Conservation (phyloP, 1,140 invertebrate species). For the Adoxophyes honmai region DNA sequence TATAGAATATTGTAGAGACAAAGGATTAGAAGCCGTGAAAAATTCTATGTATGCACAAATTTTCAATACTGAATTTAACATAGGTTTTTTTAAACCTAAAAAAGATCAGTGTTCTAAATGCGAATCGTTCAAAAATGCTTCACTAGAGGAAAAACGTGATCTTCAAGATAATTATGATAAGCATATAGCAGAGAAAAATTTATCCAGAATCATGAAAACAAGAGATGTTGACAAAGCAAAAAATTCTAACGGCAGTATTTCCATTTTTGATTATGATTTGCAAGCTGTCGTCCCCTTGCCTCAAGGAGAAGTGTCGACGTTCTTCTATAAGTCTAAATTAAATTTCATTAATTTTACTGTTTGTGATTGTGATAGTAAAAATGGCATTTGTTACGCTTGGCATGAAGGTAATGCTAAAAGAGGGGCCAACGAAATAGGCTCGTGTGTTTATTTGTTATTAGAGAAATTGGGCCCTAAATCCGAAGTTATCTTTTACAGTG, state of each 20-base stretch:
- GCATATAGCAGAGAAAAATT: slow-evolving; percentile 30
- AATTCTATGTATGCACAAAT: slow-evolving; percentile 32
- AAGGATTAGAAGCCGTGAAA: slow-evolving; percentile 21
- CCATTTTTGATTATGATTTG: slow-evolving; percentile 48
- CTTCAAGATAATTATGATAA: slow-evolving; percentile 17
- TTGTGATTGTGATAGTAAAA: slow-evolving; percentile 35
- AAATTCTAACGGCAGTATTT: too few species aligned
- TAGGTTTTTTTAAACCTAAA: slow-evolving; percentile 50
- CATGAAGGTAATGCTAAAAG: slow-evolving; percentile 36
- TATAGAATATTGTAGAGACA: slow-evolving; percentile 19
- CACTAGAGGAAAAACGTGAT: slow-evolving; percentile 23
- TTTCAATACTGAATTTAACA: slow-evolving; percentile 47
- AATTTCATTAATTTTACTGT: slow-evolving; percentile 45
- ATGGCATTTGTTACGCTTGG: slow-evolving; percentile 41
- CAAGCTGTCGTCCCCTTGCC: slow-evolving; percentile 41
- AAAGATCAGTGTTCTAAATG: slow-evolving; percentile 59
- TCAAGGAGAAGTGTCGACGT: slow-evolving; percentile 31
- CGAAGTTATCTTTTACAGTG: slow-evolving; percentile 43
- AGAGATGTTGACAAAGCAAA: too few species aligned
- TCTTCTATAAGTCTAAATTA: slow-evolving; percentile 43
- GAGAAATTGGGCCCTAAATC: slow-evolving; percentile 24
- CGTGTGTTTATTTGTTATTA: slow-evolving; percentile 31
- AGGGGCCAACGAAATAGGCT: slow-evolving; percentile 43
- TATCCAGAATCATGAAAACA: slow-evolving; percentile 27
- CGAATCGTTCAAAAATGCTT: slow-evolving; percentile 37